phyloP scores from a whole-genome alignment of 2,888 invertebrate genomes.

The Sphecodes monilicornis region DNA sequence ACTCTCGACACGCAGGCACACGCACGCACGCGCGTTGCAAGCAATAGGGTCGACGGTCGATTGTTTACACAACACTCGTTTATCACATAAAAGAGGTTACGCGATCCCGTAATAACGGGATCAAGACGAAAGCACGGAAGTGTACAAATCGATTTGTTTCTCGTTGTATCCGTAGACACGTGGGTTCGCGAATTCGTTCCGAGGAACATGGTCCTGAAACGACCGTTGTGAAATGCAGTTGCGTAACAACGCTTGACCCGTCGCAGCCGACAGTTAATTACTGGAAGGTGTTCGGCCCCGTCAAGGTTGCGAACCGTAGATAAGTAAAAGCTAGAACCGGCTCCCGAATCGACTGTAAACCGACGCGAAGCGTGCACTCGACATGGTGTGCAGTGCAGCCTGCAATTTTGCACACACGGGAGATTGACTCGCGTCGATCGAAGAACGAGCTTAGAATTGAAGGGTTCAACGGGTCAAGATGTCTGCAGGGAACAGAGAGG shows the following conservation, averaged over 20 bases:
- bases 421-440: neutral
- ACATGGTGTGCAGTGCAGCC: neutral
- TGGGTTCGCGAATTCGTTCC: neutral
- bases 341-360: neutral
- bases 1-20: neutral
- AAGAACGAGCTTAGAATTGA: neutral
- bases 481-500: neutral
- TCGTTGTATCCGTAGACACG: neutral
- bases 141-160: neutral
- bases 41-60: neutral
- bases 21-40: neutral
- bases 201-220: neutral
- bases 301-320: conserved; percentile 37
- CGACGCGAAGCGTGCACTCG: neutral
- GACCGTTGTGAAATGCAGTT: conserved; percentile 26
- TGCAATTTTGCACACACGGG: neutral
- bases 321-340: conserved; percentile 12
- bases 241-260: conserved; percentile 30
- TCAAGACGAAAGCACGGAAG: neutral
- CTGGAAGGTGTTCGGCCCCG: conserved; percentile 28
- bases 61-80: neutral
- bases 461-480: conserved; percentile 1
- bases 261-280: conserved; percentile 41
- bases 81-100: neutral
- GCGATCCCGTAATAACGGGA: neutral